Conservation (phyloP, 2,888 invertebrate genomes). For the Drosophila meridionalis region DNA sequence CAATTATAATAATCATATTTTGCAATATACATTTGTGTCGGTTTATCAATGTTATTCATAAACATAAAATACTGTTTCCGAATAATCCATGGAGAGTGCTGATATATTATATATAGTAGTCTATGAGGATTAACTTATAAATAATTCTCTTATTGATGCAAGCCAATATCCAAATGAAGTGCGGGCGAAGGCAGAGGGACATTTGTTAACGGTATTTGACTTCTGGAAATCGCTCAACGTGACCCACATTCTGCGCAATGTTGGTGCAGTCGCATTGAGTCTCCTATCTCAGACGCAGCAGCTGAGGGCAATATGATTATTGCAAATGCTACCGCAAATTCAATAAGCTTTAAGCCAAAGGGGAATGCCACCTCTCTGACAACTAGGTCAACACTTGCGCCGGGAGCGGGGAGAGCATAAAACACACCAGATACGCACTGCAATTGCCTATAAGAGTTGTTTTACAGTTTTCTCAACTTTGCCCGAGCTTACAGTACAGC, state of each 20-base stretch:
- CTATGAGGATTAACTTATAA: background rate
- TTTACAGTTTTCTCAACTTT: slow-evolving; percentile 3
- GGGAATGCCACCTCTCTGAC: slow-evolving; percentile 28
- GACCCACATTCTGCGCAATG: slow-evolving; percentile 45
- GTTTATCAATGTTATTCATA: background rate
- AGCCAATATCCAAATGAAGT: background rate
- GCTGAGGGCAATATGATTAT: slow-evolving; percentile 64
- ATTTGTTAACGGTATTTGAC: slow-evolving; percentile 62
- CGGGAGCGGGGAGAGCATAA: slow-evolving; percentile 12
- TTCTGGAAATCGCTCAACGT: slow-evolving; percentile 51
- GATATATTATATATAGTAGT: background rate
- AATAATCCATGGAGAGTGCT: background rate
- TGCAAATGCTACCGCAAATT: slow-evolving; percentile 54
- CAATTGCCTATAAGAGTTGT: slow-evolving; percentile 14
- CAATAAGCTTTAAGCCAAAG: slow-evolving; percentile 52
- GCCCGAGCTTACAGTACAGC: background rate
- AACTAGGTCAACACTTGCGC: slow-evolving; percentile 59
- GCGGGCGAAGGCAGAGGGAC: background rate
- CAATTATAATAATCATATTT: background rate
- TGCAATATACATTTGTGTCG: background rate
- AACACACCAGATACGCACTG: slow-evolving; percentile 17
- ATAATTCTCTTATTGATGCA: background rate
- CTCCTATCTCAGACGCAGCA: slow-evolving; percentile 9
- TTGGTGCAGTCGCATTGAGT: slow-evolving; percentile 11
- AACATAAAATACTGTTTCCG: too few species aligned